Evolutionary conservation across 1,140 invertebrate genomes (phyloP).

Genomic region (Chymomyza costata): DNA sequence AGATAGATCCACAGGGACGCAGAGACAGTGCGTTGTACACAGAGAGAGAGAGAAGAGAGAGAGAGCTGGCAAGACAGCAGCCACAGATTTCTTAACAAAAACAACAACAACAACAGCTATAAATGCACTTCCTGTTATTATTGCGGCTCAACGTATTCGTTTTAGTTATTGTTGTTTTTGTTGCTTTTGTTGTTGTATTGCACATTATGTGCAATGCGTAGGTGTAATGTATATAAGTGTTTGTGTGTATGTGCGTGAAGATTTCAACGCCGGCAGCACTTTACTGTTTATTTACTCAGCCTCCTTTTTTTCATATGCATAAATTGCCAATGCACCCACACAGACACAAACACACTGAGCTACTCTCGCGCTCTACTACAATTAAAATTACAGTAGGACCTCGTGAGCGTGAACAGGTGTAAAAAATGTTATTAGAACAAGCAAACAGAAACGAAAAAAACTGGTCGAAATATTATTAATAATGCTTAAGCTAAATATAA

Average conservation of each 20-base stretch:
- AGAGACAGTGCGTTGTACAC: too few species aligned
- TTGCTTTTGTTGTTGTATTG: conserved; percentile 20
- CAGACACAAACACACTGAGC: conserved; percentile 20
- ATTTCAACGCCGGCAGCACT: conserved; percentile 65
- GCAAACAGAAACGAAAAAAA: too few species aligned
- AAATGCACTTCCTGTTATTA: conserved; percentile 68
- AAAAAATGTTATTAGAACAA: too few species aligned
- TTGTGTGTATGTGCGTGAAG: conserved; percentile 7
- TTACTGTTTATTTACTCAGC: conserved; percentile 66
- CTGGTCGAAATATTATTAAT: too few species aligned
- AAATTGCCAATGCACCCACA: conserved; percentile 51
- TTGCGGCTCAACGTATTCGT: conserved; percentile 25
- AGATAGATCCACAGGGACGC: too few species aligned
- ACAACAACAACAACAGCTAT: conserved; percentile 24
- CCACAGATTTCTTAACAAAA: conserved; percentile 58
- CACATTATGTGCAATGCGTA: conserved; percentile 53
- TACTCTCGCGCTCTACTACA: too few species aligned
- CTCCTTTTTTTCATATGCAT: conserved; percentile 64
- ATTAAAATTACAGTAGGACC: too few species aligned
- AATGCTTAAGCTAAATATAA: too few species aligned
- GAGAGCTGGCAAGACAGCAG: conserved; percentile 13
- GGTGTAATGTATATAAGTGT: conserved; percentile 25
- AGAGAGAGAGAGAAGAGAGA: too few species aligned
- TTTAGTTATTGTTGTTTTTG: conserved; percentile 25
- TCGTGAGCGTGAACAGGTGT: too few species aligned